phyloP scores from a whole-genome alignment of 2,888 invertebrate genomes.

The Amiota minor region DNA sequence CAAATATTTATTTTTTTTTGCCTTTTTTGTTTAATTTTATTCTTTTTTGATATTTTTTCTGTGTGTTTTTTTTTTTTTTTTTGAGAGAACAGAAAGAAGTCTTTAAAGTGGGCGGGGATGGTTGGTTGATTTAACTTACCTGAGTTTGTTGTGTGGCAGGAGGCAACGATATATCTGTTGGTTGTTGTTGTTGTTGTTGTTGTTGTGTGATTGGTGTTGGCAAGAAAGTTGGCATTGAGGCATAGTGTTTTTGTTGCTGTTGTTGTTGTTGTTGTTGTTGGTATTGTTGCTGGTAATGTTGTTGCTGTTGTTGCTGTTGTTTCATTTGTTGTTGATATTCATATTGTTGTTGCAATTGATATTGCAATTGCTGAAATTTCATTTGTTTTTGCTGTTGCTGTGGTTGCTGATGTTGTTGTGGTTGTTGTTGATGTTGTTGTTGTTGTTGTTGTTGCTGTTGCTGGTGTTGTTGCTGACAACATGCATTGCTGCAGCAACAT shows the following conservation, averaged over 20 bases:
- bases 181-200: constrained; percentile 2
- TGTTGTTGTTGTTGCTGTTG: constrained; percentile 41
- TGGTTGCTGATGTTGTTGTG: constrained; percentile 43
- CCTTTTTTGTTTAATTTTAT: too few relatives aligned
- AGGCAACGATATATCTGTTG: not conserved
- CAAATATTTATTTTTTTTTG: too few relatives aligned
- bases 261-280: constrained; percentile 55
- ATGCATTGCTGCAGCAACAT: constrained; percentile 44
- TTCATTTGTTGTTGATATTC: constrained; percentile 57
- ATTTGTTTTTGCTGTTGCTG: constrained; percentile 51
- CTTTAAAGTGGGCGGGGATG: not conserved
- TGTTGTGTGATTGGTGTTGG: constrained; percentile 19
- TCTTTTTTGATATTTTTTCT: too few relatives aligned
- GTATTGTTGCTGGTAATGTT: constrained; percentile 60
- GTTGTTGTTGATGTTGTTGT: constrained; percentile 47
- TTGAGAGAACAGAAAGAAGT: too few relatives aligned
- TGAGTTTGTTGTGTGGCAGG: constrained; percentile 18
- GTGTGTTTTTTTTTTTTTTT: too few relatives aligned
- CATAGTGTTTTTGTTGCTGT: constrained; percentile 43
- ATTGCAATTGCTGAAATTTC: constrained; percentile 62
- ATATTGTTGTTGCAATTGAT: constrained; percentile 64
- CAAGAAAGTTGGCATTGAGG: not conserved
- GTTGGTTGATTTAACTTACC: constrained; percentile 7
- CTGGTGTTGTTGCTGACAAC: constrained; percentile 51
- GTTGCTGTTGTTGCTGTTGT: constrained; percentile 53